Percentiles rank a stretch among this genome's conserved stretches.
Conservation (phyloP, 2,113 vertebrate species). For the Sebastes schlegelii region DNA sequence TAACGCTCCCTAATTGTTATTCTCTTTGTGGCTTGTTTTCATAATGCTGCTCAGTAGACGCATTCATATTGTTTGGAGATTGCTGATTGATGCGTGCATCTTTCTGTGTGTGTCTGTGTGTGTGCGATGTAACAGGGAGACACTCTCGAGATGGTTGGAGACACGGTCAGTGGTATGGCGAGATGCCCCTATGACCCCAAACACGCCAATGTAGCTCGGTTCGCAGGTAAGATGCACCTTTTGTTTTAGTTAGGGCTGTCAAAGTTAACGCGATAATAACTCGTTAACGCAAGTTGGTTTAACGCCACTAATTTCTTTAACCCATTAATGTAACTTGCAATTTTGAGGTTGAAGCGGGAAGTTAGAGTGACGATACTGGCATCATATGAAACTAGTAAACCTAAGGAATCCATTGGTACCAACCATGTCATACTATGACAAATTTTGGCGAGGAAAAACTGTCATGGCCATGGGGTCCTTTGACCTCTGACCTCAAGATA, state of each 20-base stretch:
- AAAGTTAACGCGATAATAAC: too few species aligned
- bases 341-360: too few species aligned
- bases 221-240: constrained; percentile 87
- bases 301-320: too few species aligned
- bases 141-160: constrained; percentile 91
- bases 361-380: too few species aligned
- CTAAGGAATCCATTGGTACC: too few species aligned
- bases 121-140: constrained; percentile 84
- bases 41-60: constrained; percentile 46
- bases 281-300: too few species aligned
- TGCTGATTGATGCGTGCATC: constrained; percentile 40
- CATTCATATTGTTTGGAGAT: constrained; percentile 45
- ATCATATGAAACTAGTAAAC: too few species aligned
- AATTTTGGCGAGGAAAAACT: too few species aligned
- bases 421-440: too few species aligned
- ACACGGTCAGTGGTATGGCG: constrained; percentile 96
- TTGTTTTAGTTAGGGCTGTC: neutral
- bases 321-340: too few species aligned
- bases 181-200: constrained; percentile 97
- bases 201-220: constrained; percentile 95
- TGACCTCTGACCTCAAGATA: too few species aligned
- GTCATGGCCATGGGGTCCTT: too few species aligned
- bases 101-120: constrained; percentile 38
- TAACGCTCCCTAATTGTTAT: constrained; percentile 74
- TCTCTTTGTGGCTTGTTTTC: constrained; percentile 73